Conservation (phyloP, 2,797 vertebrate genomes). For the Lindbergichthys nudifrons region DNA sequence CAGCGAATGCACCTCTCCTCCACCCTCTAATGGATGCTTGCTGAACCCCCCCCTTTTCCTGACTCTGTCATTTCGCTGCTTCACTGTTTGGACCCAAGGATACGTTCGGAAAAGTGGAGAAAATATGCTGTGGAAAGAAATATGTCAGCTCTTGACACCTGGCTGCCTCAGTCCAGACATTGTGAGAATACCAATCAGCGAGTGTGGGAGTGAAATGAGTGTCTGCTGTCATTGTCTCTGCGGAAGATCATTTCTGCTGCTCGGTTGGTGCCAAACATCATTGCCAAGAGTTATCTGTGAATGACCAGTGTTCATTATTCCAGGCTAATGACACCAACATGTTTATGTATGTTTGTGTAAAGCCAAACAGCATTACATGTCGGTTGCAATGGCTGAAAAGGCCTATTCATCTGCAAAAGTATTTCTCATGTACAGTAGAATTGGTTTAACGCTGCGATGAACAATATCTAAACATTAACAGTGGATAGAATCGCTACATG, state of each 20-base stretch:
- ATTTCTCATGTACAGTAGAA: not conserved
- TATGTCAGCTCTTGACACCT: slow-evolving; percentile 66
- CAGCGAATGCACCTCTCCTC: slow-evolving; percentile 51
- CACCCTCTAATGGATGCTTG: slow-evolving; percentile 57
- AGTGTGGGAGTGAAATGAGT: slow-evolving; percentile 54
- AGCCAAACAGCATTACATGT: not conserved
- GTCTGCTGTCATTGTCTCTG: slow-evolving; percentile 43
- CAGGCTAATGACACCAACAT: slow-evolving; percentile 25
- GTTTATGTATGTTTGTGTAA: slow-evolving; percentile 18
- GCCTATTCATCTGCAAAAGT: not conserved
- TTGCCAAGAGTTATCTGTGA: slow-evolving; percentile 40
- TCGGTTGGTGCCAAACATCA: slow-evolving; percentile 36
- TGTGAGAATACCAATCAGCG: slow-evolving; percentile 64
- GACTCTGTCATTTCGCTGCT: slow-evolving; percentile 56
- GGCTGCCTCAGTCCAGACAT: slow-evolving; percentile 41
- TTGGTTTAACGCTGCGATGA: not conserved
- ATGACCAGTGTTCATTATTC: slow-evolving; percentile 48
- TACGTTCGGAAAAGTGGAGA: slow-evolving; percentile 40
- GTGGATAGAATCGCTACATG: not conserved
- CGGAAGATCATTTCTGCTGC: slow-evolving; percentile 25
- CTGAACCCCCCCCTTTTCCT: slow-evolving; percentile 41
- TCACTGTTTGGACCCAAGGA: slow-evolving; percentile 55
- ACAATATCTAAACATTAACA: not conserved
- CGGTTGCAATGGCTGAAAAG: not conserved
- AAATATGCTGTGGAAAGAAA: slow-evolving; percentile 53